Evolutionary conservation across 2,797 vertebrate genomes (phyloP).

Genomic region (Eutrigla gurnardus): DNA sequence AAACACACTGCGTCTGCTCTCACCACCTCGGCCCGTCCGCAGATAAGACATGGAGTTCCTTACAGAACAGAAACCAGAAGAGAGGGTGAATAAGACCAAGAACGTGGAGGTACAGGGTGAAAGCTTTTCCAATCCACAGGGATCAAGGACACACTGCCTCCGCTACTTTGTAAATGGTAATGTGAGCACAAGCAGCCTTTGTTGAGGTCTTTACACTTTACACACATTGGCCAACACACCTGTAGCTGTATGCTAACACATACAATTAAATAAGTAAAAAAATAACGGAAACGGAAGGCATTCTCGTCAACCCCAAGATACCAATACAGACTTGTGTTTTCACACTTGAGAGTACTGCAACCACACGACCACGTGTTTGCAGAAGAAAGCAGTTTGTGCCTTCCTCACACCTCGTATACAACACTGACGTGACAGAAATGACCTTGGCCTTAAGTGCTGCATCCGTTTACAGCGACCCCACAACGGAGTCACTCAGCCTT

Average conservation of each 20-base stretch:
- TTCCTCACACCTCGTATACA: background rate
- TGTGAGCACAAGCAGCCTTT: slow-evolving; percentile 1
- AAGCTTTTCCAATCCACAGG: slow-evolving; percentile 8
- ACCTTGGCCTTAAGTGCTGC: background rate
- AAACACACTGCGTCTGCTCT: slow-evolving; percentile 91
- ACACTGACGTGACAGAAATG: background rate
- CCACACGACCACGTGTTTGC: background rate
- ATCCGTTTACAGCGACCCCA: background rate
- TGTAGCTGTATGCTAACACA: background rate
- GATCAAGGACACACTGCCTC: background rate
- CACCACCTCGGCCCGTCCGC: slow-evolving; percentile 85
- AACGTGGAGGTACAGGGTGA: background rate
- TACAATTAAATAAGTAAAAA: background rate
- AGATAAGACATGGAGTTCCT: slow-evolving; percentile 96
- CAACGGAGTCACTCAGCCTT: background rate
- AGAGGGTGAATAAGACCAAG: background rate
- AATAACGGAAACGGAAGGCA: background rate
- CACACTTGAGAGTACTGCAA: slow-evolving; percentile 4
- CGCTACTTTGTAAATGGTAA: background rate
- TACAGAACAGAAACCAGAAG: slow-evolving; percentile 22
- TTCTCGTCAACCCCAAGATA: background rate
- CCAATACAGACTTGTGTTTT: background rate
- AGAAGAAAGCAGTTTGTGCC: background rate
- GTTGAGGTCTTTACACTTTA: slow-evolving; percentile 6
- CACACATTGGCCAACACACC: background rate